These are phyloP conservation scores for Empis stercorea DNA, from an alignment of 2,888 invertebrate genomes.

Conservation along the genomic window DNA sequence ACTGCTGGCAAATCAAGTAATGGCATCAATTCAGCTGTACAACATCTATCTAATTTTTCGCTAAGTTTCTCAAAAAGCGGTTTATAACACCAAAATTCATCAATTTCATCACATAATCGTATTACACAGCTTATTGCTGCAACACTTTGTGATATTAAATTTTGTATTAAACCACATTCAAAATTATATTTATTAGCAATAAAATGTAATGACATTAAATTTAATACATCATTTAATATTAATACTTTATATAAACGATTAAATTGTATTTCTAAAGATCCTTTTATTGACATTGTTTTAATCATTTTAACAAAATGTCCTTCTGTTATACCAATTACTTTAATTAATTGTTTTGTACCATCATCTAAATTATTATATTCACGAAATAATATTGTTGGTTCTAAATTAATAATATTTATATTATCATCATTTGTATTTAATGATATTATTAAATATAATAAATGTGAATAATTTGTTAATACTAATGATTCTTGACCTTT, in stretches of 20 bases:
- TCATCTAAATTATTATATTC: slow-evolving; percentile 50
- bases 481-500: slow-evolving; percentile 63
- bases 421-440: slow-evolving; percentile 35
- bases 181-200: slow-evolving; percentile 61
- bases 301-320: slow-evolving; percentile 52
- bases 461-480: slow-evolving; percentile 67
- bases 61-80: slow-evolving; percentile 63
- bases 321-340: slow-evolving; percentile 66
- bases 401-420: slow-evolving; percentile 53
- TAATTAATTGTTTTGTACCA: slow-evolving; percentile 56
- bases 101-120: slow-evolving; percentile 65
- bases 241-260: slow-evolving; percentile 75
- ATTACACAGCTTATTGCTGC: slow-evolving; percentile 64
- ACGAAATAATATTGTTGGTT: slow-evolving; percentile 25
- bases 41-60: slow-evolving; percentile 65
- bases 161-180: slow-evolving; percentile 69
- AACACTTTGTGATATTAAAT: slow-evolving; percentile 55
- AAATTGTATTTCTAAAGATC: slow-evolving; percentile 33
- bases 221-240: slow-evolving; percentile 69
- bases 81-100: slow-evolving; percentile 70
- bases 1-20: slow-evolving; percentile 83
- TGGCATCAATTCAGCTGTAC: slow-evolving; percentile 61
- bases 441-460: slow-evolving; percentile 62
- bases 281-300: slow-evolving; percentile 51
- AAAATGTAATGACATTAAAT: slow-evolving; percentile 47